A percentile compares a stretch with the other conserved stretches of the same genome.
Evolutionary conservation across 2,888 invertebrate species (phyloP).

Genomic region (Pheosia gnoma): DNA sequence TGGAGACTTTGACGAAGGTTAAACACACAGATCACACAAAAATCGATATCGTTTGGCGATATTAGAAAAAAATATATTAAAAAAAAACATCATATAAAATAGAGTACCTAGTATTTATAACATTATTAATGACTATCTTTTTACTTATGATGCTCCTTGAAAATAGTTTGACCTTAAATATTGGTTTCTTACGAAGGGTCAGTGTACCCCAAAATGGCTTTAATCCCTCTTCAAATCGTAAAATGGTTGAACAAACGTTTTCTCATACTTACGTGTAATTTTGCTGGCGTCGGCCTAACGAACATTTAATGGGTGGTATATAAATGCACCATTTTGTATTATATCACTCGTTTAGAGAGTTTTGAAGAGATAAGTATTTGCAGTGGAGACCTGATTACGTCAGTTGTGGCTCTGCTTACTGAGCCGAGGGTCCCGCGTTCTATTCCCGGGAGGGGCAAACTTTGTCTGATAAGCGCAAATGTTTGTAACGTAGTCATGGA

Average conservation of each 20-base stretch:
- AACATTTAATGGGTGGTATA: conserved; percentile 41
- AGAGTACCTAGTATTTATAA: background rate
- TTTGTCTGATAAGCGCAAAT: no score
- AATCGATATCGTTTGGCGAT: no score
- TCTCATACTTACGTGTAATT: conserved; percentile 44
- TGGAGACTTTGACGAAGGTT: no score
- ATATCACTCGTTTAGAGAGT: conserved; percentile 8
- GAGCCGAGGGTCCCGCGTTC: no score
- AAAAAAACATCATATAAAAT: background rate
- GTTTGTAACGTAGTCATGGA: no score
- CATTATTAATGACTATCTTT: no score
- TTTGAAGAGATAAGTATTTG: no score
- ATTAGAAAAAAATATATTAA: no score
- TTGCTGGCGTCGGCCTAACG: conserved; percentile 31
- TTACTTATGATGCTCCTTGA: background rate
- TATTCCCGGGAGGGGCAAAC: no score
- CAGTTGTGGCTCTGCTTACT: no score
- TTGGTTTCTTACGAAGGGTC: background rate
- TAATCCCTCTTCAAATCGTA: conserved; percentile 21
- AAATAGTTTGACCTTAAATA: background rate
- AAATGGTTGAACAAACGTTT: conserved; percentile 31
- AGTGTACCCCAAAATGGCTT: conserved; percentile 21
- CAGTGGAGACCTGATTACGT: no score
- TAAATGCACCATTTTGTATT: conserved; percentile 23
- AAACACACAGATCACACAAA: no score